Evolutionary conservation across 2,888 invertebrate species (phyloP).

Genomic region (Nymphalis c-album): DNA sequence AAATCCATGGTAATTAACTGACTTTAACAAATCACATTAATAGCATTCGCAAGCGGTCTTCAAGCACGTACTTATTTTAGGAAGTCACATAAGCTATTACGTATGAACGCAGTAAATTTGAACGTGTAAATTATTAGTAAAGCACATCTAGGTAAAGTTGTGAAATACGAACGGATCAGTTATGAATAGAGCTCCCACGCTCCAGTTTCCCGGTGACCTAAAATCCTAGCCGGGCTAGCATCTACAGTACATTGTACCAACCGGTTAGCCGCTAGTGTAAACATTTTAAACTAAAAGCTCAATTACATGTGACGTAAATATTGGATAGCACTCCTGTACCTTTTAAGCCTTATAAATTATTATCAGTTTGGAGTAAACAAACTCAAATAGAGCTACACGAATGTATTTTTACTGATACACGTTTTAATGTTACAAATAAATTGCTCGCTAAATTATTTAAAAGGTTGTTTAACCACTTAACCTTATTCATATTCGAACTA

Average conservation of each 20-base stretch:
- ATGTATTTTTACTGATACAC: neutral
- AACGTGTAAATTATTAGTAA: conserved; percentile 22
- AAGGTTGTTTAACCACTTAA: conserved; percentile 2
- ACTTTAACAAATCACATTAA: neutral
- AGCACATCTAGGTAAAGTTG: conserved; percentile 20
- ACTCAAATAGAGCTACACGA: neutral
- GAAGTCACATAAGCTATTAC: neutral
- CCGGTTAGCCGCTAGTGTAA: conserved; percentile 12
- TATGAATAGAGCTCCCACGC: conserved; percentile 35
- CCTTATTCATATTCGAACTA: conserved; percentile 15
- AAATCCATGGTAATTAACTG: too few species aligned
- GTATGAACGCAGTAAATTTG: neutral
- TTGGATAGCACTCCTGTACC: neutral
- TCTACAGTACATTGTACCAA: neutral
- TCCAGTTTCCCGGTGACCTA: conserved; percentile 36
- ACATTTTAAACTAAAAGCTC: conserved; percentile 19
- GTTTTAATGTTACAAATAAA: neutral
- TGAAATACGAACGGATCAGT: conserved; percentile 16
- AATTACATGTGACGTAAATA: conserved; percentile 8
- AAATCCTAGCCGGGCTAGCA: conserved; percentile 30
- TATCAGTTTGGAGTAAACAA: neutral
- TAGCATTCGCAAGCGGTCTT: neutral
- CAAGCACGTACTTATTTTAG: neutral
- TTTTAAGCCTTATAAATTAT: neutral
- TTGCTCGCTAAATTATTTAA: conserved; percentile 4